Evolutionary conservation across 1,140 invertebrate species (phyloP).

Genomic region (Brachionus calyciflorus): DNA sequence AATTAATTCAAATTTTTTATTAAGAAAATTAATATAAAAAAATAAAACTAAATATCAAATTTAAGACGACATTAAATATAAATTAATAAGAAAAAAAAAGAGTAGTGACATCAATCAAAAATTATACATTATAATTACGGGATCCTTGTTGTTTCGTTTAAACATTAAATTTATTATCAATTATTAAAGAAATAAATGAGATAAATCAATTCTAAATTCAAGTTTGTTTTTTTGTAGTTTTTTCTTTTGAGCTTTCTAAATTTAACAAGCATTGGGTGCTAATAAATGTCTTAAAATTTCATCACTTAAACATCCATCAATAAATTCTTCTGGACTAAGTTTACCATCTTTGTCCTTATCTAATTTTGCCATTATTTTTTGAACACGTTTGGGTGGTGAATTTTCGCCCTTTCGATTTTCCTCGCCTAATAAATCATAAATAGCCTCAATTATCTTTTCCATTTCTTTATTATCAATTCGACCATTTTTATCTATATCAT

Average conservation of each 20-base stretch:
- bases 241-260: neutral
- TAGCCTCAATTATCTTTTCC: slow-evolving; percentile 47
- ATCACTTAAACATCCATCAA: slow-evolving; percentile 47
- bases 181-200: too few relatives aligned
- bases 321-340: slow-evolving; percentile 45
- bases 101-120: too few relatives aligned
- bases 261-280: slow-evolving; percentile 45
- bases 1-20: too few relatives aligned
- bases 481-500: slow-evolving; percentile 47
- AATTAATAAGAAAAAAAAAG: too few relatives aligned
- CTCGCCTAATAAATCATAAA: slow-evolving; percentile 47
- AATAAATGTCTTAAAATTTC: slow-evolving; percentile 37
- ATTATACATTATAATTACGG: too few relatives aligned
- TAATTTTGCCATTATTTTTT: slow-evolving; percentile 44
- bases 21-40: too few relatives aligned
- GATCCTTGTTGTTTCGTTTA: too few relatives aligned
- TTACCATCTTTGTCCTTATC: slow-evolving; percentile 39
- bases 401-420: slow-evolving; percentile 47
- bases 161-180: too few relatives aligned
- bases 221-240: too few relatives aligned
- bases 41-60: too few relatives aligned
- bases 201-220: too few relatives aligned
- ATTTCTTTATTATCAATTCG: slow-evolving; percentile 46
- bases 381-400: slow-evolving; percentile 26
- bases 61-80: too few relatives aligned